Percentiles rank a stretch among this genome's conserved stretches.
Evolutionary conservation across 2,888 invertebrate genomes (phyloP).

Genomic region (Rhimphoctona megacephalus): DNA sequence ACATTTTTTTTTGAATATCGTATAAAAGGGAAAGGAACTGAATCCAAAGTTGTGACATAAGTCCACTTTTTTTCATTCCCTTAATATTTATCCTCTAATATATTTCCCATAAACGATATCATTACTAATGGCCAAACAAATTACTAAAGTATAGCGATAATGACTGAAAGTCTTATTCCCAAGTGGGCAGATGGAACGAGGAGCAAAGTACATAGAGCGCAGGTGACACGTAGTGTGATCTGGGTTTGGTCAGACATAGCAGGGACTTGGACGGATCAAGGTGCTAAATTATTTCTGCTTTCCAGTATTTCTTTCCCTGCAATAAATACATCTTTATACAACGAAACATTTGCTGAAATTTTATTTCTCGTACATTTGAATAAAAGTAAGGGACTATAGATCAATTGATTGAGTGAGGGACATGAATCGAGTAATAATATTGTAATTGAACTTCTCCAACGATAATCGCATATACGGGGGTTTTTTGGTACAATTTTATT

Average conservation of each 20-base stretch:
- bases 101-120: neutral
- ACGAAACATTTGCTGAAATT: neutral
- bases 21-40: neutral
- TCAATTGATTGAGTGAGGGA: neutral
- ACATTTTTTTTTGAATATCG: neutral
- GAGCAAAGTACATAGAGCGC: slow-evolving; percentile 12
- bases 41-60: neutral
- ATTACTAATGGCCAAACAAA: neutral
- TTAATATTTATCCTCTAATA: neutral
- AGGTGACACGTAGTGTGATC: slow-evolving; percentile 42
- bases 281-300: slow-evolving; percentile 1
- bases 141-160: neutral
- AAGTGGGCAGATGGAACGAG: neutral
- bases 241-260: slow-evolving; percentile 33
- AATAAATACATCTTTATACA: neutral
- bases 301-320: neutral
- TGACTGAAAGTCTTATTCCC: slow-evolving; percentile 7
- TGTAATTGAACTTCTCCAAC: too few relatives aligned
- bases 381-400: neutral
- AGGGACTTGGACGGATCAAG: neutral
- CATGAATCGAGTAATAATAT: neutral
- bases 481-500: neutral
- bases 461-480: neutral
- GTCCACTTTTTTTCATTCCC: neutral
- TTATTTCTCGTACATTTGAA: neutral